phyloP scores from a whole-genome alignment of 1,140 invertebrate species.

The Portunus trituberculatus region DNA sequence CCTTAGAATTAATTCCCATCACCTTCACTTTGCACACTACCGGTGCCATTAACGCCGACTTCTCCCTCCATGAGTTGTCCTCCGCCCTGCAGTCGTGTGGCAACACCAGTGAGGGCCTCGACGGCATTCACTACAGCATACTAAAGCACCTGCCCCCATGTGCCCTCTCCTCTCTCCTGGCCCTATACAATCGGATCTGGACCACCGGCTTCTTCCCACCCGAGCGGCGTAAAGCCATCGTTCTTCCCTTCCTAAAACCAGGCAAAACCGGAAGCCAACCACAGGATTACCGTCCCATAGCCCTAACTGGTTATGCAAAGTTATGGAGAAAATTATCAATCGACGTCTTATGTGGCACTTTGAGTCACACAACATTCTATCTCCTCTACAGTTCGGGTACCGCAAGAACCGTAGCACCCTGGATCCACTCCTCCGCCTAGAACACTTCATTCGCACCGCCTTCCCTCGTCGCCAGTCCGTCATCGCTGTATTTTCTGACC shows the following conservation, averaged over 20 bases:
- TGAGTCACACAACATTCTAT: not conserved
- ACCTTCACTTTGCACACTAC: too few relatives aligned
- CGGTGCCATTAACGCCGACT: too few relatives aligned
- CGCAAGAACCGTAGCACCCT: too few relatives aligned
- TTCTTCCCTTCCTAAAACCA: not conserved
- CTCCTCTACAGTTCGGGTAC: constrained; percentile 5
- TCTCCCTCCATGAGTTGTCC: not conserved
- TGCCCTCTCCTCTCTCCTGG: not conserved
- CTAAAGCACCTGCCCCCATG: not conserved
- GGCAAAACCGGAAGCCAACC: not conserved
- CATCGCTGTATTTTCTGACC: constrained; percentile 37
- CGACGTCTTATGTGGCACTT: constrained; percentile 13
- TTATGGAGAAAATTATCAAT: not conserved
- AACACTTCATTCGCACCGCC: not conserved
- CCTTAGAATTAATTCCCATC: too few relatives aligned
- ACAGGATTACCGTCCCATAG: not conserved
- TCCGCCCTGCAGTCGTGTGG: not conserved
- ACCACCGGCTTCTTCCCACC: not conserved
- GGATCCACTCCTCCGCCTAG: too few relatives aligned
- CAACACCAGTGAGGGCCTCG: not conserved
- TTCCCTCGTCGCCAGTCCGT: constrained; percentile 2
- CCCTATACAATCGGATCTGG: constrained; percentile 3
- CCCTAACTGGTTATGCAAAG: not conserved
- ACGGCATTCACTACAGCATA: not conserved
- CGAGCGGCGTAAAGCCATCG: not conserved